phyloP scores from a whole-genome alignment of 2,113 vertebrate species.

The Coreoperca whiteheadi region DNA sequence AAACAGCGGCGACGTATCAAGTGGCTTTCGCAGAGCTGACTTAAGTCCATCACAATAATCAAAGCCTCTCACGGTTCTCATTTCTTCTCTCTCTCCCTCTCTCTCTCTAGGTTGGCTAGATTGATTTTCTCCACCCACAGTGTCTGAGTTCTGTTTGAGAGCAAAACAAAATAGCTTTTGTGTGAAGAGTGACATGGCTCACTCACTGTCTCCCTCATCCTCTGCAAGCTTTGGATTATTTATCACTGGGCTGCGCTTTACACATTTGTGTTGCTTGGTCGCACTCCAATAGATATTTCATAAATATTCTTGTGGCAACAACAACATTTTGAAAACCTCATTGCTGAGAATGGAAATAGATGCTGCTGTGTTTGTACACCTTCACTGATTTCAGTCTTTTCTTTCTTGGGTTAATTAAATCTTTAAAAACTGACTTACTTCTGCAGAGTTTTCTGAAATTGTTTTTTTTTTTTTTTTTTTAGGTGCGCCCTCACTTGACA shows the following conservation, averaged over 20 bases:
- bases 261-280: slow-evolving; percentile 46
- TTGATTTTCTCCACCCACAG: slow-evolving; percentile 72
- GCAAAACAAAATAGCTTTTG: slow-evolving; percentile 69
- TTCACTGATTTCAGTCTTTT: not conserved
- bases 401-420: not conserved
- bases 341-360: slow-evolving; percentile 14
- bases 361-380: not conserved
- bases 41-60: slow-evolving; percentile 71
- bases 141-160: slow-evolving; percentile 63
- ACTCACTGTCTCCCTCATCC: slow-evolving; percentile 52
- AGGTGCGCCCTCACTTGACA: slow-evolving; percentile 8
- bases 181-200: slow-evolving; percentile 59
- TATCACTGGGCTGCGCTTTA: slow-evolving; percentile 55
- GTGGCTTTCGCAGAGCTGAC: slow-evolving; percentile 54
- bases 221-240: slow-evolving; percentile 67
- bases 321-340: slow-evolving; percentile 22
- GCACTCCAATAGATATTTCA: slow-evolving; percentile 47
- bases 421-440: not conserved
- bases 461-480: too few species aligned
- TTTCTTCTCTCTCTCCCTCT: slow-evolving; percentile 40
- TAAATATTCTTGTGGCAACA: slow-evolving; percentile 53
- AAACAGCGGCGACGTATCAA: slow-evolving; percentile 52
- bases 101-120: slow-evolving; percentile 49
- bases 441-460: not conserved
- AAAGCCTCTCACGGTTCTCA: slow-evolving; percentile 62